A percentile compares a stretch with the other conserved stretches of the same genome.
Evolutionary conservation across 2,888 invertebrate genomes (phyloP).

Genomic region (Lasioglossum morio): DNA sequence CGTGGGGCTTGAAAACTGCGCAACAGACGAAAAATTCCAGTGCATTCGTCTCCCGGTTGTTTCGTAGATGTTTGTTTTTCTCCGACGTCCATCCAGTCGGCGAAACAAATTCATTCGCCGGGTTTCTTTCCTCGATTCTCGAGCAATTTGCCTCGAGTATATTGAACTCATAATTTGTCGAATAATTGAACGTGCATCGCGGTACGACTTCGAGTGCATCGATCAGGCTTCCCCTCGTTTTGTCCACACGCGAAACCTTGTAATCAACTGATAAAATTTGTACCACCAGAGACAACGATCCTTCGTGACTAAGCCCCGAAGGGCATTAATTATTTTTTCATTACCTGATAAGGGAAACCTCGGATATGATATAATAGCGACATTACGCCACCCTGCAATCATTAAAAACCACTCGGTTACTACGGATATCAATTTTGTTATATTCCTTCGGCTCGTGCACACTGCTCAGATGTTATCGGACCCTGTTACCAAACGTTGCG

Average conservation of each 20-base stretch:
- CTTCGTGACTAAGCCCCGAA: conserved; percentile 52
- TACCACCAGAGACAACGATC: conserved; percentile 64
- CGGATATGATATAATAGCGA: conserved; percentile 32
- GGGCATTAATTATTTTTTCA: conserved; percentile 64
- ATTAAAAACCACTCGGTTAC: conserved; percentile 42
- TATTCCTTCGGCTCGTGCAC: not conserved
- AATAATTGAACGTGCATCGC: not conserved
- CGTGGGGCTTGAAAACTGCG: not conserved
- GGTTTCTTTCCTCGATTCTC: not conserved
- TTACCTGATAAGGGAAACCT: conserved; percentile 60
- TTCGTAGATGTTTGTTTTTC: not conserved
- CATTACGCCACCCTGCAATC: conserved; percentile 31
- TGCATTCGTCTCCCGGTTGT: not conserved
- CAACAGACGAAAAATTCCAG: not conserved
- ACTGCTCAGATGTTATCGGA: not conserved
- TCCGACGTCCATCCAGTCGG: not conserved
- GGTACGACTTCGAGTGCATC: not conserved
- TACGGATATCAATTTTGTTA: conserved; percentile 25
- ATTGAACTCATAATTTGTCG: not conserved
- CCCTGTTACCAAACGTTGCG: not conserved
- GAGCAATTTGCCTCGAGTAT: not conserved
- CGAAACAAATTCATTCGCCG: not conserved
- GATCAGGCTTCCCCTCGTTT: conserved; percentile 5
- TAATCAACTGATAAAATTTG: conserved; percentile 59
- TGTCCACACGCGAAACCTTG: conserved; percentile 45